phyloP scores from a whole-genome alignment of 2,113 vertebrate species.

The Uria aalge region DNA sequence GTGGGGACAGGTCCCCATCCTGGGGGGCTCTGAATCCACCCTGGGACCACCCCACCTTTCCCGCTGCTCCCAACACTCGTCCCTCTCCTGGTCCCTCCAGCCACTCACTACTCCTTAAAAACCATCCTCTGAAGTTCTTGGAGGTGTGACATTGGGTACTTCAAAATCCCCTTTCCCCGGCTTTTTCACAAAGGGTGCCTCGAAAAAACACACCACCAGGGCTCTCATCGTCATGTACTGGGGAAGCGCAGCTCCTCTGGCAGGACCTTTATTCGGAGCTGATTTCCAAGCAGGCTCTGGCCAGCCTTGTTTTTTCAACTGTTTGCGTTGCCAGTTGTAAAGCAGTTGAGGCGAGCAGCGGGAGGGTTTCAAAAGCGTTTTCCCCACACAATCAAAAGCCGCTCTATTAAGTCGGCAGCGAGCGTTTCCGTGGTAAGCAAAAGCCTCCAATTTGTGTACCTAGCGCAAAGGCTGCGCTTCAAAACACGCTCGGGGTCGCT shows the following conservation, averaged over 20 bases:
- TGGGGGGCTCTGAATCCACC: neutral
- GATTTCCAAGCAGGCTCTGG: neutral
- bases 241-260: fast-evolving
- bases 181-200: neutral
- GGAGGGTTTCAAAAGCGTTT: neutral
- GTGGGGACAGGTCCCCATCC: neutral
- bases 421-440: neutral
- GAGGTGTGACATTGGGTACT: fast-evolving
- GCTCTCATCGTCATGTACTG: fast-evolving
- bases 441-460: constrained; percentile 4
- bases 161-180: neutral
- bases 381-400: constrained; percentile 39
- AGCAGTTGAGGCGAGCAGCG: neutral
- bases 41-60: fast-evolving
- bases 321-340: neutral
- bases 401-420: neutral
- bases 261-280: neutral
- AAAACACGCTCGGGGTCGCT: constrained; percentile 11
- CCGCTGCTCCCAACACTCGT: neutral
- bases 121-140: neutral
- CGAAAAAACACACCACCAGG: fast-evolving
- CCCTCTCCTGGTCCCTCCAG: neutral
- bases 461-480: neutral
- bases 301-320: neutral
- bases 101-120: neutral